These are phyloP conservation scores for Lipophrys pholis DNA, from an alignment of 2,113 vertebrate genomes.

Conservation along the genomic window DNA sequence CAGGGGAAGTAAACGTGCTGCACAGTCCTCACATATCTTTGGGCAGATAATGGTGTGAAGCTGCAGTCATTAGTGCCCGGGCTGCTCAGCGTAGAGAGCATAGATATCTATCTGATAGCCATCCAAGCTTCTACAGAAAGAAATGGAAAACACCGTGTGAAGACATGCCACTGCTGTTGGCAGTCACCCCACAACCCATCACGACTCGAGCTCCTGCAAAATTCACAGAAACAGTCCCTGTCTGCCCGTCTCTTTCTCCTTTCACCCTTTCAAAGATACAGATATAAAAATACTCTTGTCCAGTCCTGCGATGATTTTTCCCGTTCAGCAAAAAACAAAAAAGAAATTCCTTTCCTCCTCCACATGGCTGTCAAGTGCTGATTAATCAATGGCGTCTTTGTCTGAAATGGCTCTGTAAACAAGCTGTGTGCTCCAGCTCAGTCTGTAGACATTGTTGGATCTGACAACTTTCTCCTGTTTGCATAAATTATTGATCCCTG, in stretches of 20 bases:
- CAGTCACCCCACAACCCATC: conserved; percentile 35
- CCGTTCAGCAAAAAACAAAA: conserved; percentile 13
- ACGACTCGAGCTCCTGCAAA: conserved; percentile 31
- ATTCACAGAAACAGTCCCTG: conserved; percentile 19
- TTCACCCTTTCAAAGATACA: conserved; percentile 19
- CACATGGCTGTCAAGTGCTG: conserved; percentile 54
- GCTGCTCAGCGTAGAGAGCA: conserved; percentile 18
- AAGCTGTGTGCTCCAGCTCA: conserved; percentile 39
- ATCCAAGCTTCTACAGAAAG: conserved; percentile 36
- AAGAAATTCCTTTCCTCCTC: conserved; percentile 19
- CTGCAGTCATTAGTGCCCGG: conserved; percentile 34
- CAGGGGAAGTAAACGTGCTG: background rate
- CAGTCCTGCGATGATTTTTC: conserved; percentile 30
- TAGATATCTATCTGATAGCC: conserved; percentile 27
- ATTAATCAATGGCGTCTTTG: conserved; percentile 64
- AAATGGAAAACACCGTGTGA: conserved; percentile 43
- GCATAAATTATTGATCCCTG: conserved; percentile 80
- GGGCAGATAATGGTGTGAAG: conserved; percentile 4
- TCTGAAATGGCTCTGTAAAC: conserved; percentile 60
- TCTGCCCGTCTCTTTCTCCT: conserved; percentile 3
- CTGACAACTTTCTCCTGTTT: conserved; percentile 69
- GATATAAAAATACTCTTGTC: conserved; percentile 32
- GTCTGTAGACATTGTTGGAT: conserved; percentile 63
- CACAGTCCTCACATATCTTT: background rate
- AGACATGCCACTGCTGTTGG: conserved; percentile 52